Percentiles rank a stretch among this genome's conserved stretches.
Conservation (phyloP, 2,113 vertebrate genomes). For the Ameiurus melas region DNA sequence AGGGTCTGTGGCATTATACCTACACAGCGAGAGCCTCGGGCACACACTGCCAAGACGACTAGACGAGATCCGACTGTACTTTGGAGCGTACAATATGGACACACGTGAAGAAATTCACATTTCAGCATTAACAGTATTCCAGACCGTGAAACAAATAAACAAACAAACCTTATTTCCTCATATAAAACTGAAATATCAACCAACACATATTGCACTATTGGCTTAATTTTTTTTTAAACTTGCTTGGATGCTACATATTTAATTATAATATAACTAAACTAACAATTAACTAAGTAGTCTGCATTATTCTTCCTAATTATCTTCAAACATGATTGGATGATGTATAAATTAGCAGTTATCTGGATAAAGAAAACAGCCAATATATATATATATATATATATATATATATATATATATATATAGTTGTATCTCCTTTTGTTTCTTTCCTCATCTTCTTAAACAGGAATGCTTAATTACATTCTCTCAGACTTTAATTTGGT, state of each 20-base stretch:
- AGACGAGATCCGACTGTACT: conserved; percentile 13
- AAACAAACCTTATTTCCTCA: background rate
- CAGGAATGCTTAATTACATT: background rate
- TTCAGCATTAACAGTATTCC: background rate
- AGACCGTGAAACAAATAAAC: background rate
- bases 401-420: too few relatives aligned
- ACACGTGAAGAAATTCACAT: background rate
- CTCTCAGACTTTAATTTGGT: background rate
- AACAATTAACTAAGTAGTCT: background rate
- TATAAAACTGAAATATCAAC: background rate
- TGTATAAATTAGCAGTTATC: background rate
- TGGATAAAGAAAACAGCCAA: background rate
- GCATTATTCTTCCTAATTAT: background rate
- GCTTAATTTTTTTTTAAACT: background rate
- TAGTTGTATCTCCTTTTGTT: too few relatives aligned
- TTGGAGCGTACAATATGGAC: background rate
- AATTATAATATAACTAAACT: background rate
- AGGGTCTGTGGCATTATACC: conserved; percentile 32
- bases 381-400: too few relatives aligned
- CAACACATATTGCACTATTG: background rate
- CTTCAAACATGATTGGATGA: background rate
- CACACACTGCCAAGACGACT: conserved; percentile 10
- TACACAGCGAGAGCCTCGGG: conserved; percentile 24
- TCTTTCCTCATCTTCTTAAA: background rate
- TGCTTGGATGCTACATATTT: background rate